A percentile compares a stretch with the other conserved stretches of the same genome.
Evolutionary conservation across 2,113 vertebrate species (phyloP).

Genomic region (Pionites leucogaster): DNA sequence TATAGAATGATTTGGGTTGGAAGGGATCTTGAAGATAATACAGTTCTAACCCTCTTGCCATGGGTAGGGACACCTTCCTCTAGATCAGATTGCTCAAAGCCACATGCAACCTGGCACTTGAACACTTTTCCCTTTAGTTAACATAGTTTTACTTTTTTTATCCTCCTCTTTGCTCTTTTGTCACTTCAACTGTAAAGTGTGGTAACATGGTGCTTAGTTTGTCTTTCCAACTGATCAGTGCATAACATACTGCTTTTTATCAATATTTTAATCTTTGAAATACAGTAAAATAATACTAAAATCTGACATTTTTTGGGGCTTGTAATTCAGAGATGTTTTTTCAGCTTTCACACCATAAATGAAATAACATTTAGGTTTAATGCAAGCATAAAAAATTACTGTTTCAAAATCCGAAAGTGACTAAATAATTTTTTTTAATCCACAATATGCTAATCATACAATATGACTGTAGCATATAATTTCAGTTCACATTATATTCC

Average conservation of each 20-base stretch:
- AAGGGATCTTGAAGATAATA: neutral
- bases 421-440: neutral
- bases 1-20: neutral
- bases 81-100: neutral
- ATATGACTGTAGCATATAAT: neutral
- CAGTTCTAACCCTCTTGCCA: neutral
- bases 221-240: neutral
- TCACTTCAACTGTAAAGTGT: neutral
- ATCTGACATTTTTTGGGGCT: neutral
- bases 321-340: neutral
- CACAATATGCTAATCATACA: neutral
- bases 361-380: neutral
- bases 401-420: neutral
- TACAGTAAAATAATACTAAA: neutral
- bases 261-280: neutral
- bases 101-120: neutral
- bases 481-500: neutral
- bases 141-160: neutral
- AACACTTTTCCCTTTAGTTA: neutral
- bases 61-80: neutral
- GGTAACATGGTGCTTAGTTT: neutral
- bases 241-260: neutral
- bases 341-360: neutral
- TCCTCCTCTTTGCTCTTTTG: neutral
- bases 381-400: neutral